Evolutionary conservation across 1,140 invertebrate species (phyloP), one percentile per base, ranked within the genome.

Genomic region (Penaeus indicus): DNA sequence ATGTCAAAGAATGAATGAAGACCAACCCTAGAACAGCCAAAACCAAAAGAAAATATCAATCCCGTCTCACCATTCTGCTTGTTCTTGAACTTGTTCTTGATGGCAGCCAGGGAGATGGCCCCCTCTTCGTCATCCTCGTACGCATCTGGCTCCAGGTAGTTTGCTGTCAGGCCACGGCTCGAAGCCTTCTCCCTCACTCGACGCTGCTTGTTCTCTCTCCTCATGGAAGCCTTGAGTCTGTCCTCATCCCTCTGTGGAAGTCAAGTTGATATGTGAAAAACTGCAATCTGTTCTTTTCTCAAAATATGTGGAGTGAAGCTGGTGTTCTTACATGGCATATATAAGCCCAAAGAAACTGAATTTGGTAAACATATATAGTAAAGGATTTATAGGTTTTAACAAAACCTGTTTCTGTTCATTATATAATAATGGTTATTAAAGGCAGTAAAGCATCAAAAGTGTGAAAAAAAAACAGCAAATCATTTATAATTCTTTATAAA

Each of bases 11-110:
- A 47, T 25, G 81, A 86, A 84, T n/a, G 18, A 75, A n/a, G 60
- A 25, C 10, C 27, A 78, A 85, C 69, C 0, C 13, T 13, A 18
- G 10, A 8, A 13, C 4, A 16, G 54, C 54, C 54, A 54, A 54
- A 54, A 54, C 54, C 54, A 5, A 54, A 54, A 16, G 60, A 3
- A 27, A n/a, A 25, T 32, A 3, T 69, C 25, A 22, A 64, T 38
- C 64, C 7, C 21, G 13, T 80, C 86, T 89, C 62, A 89, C 91
- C 85, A 72, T 87, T 83, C 47, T 86, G 90, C 90, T 94, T 94
- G 88, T 95, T 95, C 92, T 99, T 99, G 93, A 97, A 98, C 92
- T 97, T 96, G 93, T 97, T 98, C 93, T 99, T 99, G 91, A 99
- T 99, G 61, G 97, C 97, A 88, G 96, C 95, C 3, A 99, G 93